Evolutionary conservation across 2,797 vertebrate genomes (phyloP).

Genomic region (Iguana delicatissima): DNA sequence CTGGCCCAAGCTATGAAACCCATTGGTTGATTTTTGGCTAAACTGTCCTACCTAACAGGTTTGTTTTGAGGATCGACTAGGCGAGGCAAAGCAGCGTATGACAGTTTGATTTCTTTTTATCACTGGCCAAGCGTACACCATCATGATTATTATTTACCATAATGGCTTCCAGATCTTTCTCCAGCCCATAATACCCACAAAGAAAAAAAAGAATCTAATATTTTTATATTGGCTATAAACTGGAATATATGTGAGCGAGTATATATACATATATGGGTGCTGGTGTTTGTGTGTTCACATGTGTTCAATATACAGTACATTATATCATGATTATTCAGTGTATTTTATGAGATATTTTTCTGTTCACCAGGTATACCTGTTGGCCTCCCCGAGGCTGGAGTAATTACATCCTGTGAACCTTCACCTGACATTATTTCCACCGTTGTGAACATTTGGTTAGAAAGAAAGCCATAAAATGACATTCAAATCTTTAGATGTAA

Average conservation of each 20-base stretch:
- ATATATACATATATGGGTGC: slow-evolving; percentile 36
- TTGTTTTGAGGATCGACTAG: no score
- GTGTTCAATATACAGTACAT: slow-evolving; percentile 72
- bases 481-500: slow-evolving; percentile 36
- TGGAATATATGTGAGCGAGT: slow-evolving; percentile 48
- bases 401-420: slow-evolving; percentile 25
- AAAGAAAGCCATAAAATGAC: slow-evolving; percentile 31
- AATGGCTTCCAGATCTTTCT: slow-evolving; percentile 54
- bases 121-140: neutral
- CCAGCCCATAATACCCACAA: slow-evolving; percentile 22
- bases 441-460: slow-evolving; percentile 13
- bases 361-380: slow-evolving; percentile 69
- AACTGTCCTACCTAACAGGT: no score
- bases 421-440: slow-evolving; percentile 39
- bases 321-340: slow-evolving; percentile 60
- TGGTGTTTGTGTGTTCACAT: slow-evolving; percentile 16
- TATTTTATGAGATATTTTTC: slow-evolving; percentile 69
- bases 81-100: neutral
- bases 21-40: neutral
- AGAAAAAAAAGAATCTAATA: slow-evolving; percentile 19
- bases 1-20: neutral
- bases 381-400: slow-evolving; percentile 48
- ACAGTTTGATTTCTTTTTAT: neutral
- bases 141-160: neutral
- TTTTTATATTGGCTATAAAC: slow-evolving; percentile 66